Evolutionary conservation across 2,888 invertebrate genomes (phyloP), one percentile per base, ranked within the genome.

Genomic region (Tanypteryx hageni): DNA sequence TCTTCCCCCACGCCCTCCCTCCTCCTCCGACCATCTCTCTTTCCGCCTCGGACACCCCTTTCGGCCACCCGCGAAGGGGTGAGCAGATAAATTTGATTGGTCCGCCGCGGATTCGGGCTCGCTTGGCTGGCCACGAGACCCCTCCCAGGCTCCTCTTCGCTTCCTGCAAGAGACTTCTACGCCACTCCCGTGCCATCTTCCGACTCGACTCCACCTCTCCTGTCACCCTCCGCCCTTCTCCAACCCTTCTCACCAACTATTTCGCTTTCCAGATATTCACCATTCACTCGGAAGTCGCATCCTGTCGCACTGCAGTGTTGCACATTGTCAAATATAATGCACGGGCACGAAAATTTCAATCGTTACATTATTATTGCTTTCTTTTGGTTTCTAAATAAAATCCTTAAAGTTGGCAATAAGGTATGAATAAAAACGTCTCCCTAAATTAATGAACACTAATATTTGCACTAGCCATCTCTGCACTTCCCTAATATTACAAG

Each of bases 71-170:
- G 5, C 44, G 31, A 44, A 31, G 31, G 82, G 82, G 44, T 44
- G 3, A 83, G 56, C 56, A 57, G 83, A 57, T 83, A 57, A 83
- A 83, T 83, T 56, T 57, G 83, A 83, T 83, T 83, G 83, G 83
- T 57, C 83, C 44, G 83, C 83, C 82, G 83, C 56, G 18, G 83
- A n/a, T 83, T 83, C 82, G 83, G 83, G 83, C 57, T 57, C 57
- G 83, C 83, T 83, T 27, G 7, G 57, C 56, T 83, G 83, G 9
- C 56, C 83, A 4, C 83, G 56, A 83, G 18, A 57, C 83, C 83
- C 83, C 83, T 83, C 83, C 83, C 83, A 9, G 10, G 56, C 18
- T 11, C 83, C 56, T 14, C 10, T 44, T 14, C 44, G 44, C 18
- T 44, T 16, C 82, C 14, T 44, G 8, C 82, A 16, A 16, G 82